Conservation (phyloP, 2,113 vertebrate species). For the Isurus oxyrinchus region DNA sequence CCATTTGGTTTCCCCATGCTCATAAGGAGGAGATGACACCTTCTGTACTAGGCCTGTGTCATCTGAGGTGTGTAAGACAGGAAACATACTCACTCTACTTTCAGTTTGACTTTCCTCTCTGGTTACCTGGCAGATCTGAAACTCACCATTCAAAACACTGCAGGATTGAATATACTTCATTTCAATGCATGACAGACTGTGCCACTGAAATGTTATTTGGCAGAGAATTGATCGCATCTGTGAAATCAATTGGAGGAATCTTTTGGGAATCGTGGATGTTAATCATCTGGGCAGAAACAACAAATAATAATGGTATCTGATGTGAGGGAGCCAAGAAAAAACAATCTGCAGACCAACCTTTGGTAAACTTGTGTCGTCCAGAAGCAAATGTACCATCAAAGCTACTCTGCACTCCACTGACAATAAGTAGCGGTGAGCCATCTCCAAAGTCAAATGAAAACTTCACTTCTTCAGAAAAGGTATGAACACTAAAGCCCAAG, state of each 20-base stretch:
- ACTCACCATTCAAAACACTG: not conserved
- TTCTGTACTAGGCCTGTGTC: not conserved
- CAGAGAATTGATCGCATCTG: not conserved
- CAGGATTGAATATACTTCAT: not conserved
- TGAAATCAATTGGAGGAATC: not conserved
- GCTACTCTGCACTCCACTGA: not conserved
- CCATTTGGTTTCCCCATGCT: not conserved
- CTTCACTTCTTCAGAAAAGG: conserved; percentile 5
- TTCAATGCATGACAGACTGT: not conserved
- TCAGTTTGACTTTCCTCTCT: not conserved
- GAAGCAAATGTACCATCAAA: not conserved
- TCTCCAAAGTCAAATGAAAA: conserved; percentile 48
- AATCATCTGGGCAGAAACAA: not conserved
- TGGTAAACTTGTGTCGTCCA: conserved; percentile 42
- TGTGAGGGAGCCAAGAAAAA: not conserved
- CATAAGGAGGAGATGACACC: not conserved
- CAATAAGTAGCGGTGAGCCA: conserved; percentile 14
- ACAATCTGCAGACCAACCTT: conserved; percentile 41
- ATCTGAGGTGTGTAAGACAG: too few species aligned
- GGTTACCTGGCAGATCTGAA: not conserved
- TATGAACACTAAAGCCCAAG: conserved; percentile 40
- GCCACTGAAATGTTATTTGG: not conserved
- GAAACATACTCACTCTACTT: not conserved
- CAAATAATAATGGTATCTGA: not conserved
- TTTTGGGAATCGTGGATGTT: not conserved